Evolutionary conservation across 2,888 invertebrate genomes (phyloP).

Genomic region (Ichneumoninae sp.): DNA sequence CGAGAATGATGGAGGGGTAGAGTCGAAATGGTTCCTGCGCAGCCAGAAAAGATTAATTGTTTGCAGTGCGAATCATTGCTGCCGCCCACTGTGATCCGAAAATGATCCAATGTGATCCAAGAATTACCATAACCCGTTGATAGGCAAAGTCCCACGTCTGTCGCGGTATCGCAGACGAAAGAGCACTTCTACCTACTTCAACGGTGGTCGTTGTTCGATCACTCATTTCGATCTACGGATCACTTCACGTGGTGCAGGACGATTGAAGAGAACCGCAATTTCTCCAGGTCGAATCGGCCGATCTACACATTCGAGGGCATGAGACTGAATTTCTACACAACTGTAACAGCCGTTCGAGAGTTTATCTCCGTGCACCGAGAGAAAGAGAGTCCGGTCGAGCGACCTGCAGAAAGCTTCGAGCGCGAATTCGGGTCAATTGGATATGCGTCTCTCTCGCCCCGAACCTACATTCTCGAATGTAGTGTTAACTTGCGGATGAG

Average conservation of each 20-base stretch:
- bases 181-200: conserved; percentile 16
- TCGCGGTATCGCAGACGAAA: conserved; percentile 30
- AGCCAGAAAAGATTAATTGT: conserved; percentile 64
- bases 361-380: conserved; percentile 26
- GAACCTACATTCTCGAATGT: conserved; percentile 22
- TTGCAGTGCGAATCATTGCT: conserved; percentile 28
- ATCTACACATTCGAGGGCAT: not conserved
- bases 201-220: conserved; percentile 11
- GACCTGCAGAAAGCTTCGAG: conserved; percentile 59
- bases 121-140: conserved; percentile 71
- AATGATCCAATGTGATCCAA: too few species aligned
- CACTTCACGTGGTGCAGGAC: not conserved
- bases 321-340: conserved; percentile 5
- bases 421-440: conserved; percentile 72
- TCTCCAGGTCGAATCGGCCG: conserved; percentile 16
- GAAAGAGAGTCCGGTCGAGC: conserved; percentile 64
- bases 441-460: conserved; percentile 58
- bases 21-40: conserved; percentile 34
- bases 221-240: not conserved
- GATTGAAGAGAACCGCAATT: conserved; percentile 33
- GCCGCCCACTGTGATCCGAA: conserved; percentile 50
- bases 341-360: conserved; percentile 43
- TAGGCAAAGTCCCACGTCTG: conserved; percentile 66
- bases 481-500: conserved; percentile 26
- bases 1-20: conserved; percentile 52